Conservation (phyloP, 2,797 vertebrate species). For the Cryptoblepharus egeriae region DNA sequence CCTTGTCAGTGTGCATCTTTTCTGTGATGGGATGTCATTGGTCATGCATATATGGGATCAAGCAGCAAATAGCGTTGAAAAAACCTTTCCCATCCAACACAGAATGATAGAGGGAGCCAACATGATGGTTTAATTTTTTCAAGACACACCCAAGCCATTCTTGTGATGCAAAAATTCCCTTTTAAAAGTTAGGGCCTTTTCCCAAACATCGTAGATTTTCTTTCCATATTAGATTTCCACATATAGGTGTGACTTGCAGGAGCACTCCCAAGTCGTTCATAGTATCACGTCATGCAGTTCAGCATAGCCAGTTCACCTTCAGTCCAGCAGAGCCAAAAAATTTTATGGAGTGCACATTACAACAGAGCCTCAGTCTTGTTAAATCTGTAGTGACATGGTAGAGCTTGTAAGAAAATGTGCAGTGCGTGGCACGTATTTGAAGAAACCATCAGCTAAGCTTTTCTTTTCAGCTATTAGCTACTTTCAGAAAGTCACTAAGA, state of each 20-base stretch:
- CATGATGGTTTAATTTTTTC: neutral
- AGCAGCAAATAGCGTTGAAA: neutral
- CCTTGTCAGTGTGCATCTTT: neutral
- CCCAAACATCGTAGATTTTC: neutral
- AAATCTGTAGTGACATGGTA: neutral
- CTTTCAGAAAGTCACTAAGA: conserved; percentile 58
- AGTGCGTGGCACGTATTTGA: conserved; percentile 19
- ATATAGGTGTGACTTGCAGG: neutral
- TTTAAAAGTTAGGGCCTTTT: neutral
- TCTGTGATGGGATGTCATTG: neutral
- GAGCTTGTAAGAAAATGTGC: conserved; percentile 28
- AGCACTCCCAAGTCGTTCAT: neutral
- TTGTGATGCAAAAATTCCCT: neutral
- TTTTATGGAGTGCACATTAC: conserved; percentile 3
- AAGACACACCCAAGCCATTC: neutral
- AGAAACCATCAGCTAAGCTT: conserved; percentile 50
- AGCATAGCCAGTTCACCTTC: too few relatives aligned
- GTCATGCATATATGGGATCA: neutral
- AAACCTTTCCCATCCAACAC: neutral
- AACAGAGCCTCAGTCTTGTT: conserved; percentile 7
- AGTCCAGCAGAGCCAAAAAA: neutral
- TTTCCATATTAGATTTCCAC: neutral
- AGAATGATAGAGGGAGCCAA: neutral
- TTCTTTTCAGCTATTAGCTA: conserved; percentile 60
- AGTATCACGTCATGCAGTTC: too few relatives aligned